Evolutionary conservation across 2,888 invertebrate species (phyloP), one percentile per base, ranked within the genome.

Genomic region (Cryptocephalus primarius): DNA sequence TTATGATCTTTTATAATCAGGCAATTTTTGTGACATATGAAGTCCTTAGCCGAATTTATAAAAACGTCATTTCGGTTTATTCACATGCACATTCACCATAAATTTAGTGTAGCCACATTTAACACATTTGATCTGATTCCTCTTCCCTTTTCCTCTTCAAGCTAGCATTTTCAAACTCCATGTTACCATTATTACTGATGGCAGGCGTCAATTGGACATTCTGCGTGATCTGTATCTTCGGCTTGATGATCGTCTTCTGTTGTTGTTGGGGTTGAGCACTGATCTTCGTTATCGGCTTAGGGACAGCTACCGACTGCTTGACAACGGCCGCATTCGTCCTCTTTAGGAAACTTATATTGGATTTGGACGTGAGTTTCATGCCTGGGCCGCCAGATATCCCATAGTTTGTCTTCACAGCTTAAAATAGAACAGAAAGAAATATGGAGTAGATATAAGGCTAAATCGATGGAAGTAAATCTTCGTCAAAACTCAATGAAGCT

Each of bases 281-380:
- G 11, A 62, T 56, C 67, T 88, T 89, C 42, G 86, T 79, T 4
- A 86, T 79, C 32, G 88, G 85, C 62, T 88, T 88, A 1, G 88
- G 85, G 54, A 85, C 79, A 14, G 80, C 78, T 46, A 80, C 80
- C 1, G 82, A 75, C 62, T 86, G 87, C 2, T 69, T 68, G 14
- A 56, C 57, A 10, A 65, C 55, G 12, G 59, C 61, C 9, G 77
- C 68, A 39, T 69, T 71, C 8, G 72, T 70, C 42, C 74, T 67
- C 57, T 76, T 75, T 38, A 76, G 57, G 47, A 70, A 58, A 66
- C 79, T 72, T 60, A 75, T 76, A 64, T 64, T 75, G 64, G 74
- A 76, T 71, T 68, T 77, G 62, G 59, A 69, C 57, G 67, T 66
- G 43, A 62, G 71, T 68, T 72, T 81, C 67, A 58, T 53, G 8